These are phyloP conservation scores for Stigmatopora argus DNA, from an alignment of 2,113 vertebrate species.

Conservation along the genomic window DNA sequence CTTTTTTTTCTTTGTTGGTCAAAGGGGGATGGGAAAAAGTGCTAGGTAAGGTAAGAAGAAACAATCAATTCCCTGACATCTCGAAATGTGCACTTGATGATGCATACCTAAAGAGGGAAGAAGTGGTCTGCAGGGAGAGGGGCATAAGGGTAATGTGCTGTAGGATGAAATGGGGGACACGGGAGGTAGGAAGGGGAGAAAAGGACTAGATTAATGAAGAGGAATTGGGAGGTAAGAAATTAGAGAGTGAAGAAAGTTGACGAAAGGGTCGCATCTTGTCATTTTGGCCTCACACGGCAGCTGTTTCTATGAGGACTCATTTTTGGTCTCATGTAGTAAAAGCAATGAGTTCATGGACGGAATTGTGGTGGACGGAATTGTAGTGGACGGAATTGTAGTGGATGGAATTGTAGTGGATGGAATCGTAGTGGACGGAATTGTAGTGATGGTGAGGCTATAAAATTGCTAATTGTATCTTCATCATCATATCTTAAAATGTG, in stretches of 20 bases:
- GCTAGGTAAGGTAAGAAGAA: constrained; percentile 51
- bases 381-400: too few relatives aligned
- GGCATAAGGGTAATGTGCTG: constrained; percentile 26
- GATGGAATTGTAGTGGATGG: too few relatives aligned
- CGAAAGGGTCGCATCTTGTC: constrained; percentile 29
- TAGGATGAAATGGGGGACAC: constrained; percentile 12
- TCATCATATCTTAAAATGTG: constrained; percentile 18
- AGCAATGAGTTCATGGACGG: constrained; percentile 18
- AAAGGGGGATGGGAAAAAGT: constrained; percentile 19
- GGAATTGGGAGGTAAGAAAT: constrained; percentile 34
- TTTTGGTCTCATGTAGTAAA: constrained; percentile 23
- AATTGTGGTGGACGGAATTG: background rate
- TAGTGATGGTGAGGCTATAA: constrained; percentile 35
- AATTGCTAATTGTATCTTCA: constrained; percentile 7
- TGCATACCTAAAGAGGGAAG: constrained; percentile 61
- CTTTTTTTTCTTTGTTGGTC: constrained; percentile 1
- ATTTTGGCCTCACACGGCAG: constrained; percentile 35
- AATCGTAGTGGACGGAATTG: constrained; percentile 26
- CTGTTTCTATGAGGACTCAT: constrained; percentile 33
- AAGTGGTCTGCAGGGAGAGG: constrained; percentile 38
- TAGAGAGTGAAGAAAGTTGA: constrained; percentile 32
- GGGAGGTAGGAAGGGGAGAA: background rate
- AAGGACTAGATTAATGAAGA: constrained; percentile 45
- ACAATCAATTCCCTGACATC: constrained; percentile 62
- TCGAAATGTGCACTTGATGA: constrained; percentile 66